Evolutionary conservation across 2,113 vertebrate species (phyloP).

Genomic region (Zosterops pallidus): DNA sequence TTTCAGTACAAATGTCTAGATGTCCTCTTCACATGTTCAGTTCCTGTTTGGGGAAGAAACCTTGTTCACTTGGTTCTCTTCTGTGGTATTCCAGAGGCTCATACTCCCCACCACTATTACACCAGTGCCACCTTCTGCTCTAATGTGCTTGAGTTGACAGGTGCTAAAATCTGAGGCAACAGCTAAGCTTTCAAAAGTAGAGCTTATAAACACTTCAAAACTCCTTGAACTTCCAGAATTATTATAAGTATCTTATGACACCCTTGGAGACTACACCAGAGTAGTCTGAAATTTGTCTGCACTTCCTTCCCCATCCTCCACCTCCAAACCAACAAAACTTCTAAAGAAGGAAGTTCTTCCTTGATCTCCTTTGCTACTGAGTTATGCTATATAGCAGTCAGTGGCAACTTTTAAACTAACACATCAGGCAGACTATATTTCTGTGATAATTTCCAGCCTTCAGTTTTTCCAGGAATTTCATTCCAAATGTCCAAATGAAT

Average conservation of each 20-base stretch:
- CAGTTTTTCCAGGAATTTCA: neutral
- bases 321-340: neutral
- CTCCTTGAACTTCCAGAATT: neutral
- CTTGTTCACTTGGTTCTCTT: neutral
- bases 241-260: neutral
- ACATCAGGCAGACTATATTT: neutral
- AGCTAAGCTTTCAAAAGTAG: neutral
- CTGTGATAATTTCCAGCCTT: neutral
- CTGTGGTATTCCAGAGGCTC: neutral
- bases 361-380: neutral
- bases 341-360: neutral
- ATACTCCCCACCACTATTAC: accelerated
- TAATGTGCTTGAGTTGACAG: neutral
- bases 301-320: neutral
- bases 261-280: neutral
- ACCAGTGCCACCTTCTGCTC: neutral
- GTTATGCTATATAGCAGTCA: neutral
- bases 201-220: neutral
- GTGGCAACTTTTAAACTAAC: neutral
- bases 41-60: neutral
- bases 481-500: neutral
- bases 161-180: neutral
- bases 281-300: neutral
- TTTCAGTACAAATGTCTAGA: neutral
- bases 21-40: neutral